Evolutionary conservation across 2,888 invertebrate species (phyloP), one percentile per base, ranked within the genome.

Genomic region (Pristionchus maxplancki): DNA sequence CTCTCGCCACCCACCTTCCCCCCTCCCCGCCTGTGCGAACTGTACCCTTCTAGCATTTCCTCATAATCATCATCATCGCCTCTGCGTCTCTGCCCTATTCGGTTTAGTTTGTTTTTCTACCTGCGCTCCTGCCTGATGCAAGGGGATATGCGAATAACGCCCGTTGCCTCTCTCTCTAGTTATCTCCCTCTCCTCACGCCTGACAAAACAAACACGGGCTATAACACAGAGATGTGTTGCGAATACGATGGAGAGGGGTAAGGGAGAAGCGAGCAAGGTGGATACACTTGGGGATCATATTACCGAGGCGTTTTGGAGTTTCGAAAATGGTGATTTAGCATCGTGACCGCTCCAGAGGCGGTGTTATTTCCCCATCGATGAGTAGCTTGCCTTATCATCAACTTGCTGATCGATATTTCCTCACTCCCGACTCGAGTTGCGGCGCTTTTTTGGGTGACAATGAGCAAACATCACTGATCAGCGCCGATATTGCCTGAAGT

Each of bases 1-100:
- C 78, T 78, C 78, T 78, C 78, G 78, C 78, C 78, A 9, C 40
- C 28, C n/a, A n/a, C n/a, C n/a, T n/a, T n/a, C 34, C 67, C 67
- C 67, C 67, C 9, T 31, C 17, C 67, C 34, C 67, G 6, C n/a
- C 40, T 40, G 20, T 11, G 28, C 71, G 71, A 34, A 37, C 71
- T 24, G 71, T 71, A 37, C 71, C 17, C 13, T 15, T 34, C n/a
- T 8, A n/a, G n/a, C 34, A 31, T 67, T 34, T 67, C 67, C 34
- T 28, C 67, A 67, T 67, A 34, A 34, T 34, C 67, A 78, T 78
- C 78, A 78, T 78, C 44, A 78, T 48, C 48, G 9, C 44, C 40
- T 44, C 71, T 44, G 48, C 28, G 78, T 78, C 78, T 78, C 44
- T 48, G 34, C 13, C 71, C 58, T n/a, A n/a, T 58, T n/a, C 58